A percentile compares a stretch with the other conserved stretches of the same genome.
phyloP scores from a whole-genome alignment of 2,113 vertebrate genomes.

The Caretta caretta region DNA sequence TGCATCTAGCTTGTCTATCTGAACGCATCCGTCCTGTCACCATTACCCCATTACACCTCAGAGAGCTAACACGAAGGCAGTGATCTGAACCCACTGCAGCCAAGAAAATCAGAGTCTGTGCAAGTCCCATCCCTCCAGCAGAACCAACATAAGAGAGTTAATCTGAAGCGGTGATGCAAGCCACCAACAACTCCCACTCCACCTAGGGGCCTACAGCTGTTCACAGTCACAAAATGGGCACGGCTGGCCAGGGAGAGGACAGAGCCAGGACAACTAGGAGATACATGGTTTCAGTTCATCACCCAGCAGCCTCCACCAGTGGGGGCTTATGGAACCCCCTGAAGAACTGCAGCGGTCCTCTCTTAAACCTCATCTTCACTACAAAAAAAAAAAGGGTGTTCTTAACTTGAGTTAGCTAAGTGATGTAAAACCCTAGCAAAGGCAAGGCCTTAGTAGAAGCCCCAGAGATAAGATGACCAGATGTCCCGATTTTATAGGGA shows the following conservation, averaged over 20 bases:
- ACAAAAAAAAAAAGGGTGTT: neutral
- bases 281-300: neutral
- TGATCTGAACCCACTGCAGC: neutral
- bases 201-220: neutral
- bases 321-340: neutral
- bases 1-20: neutral
- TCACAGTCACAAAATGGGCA: neutral
- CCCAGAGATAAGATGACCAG: neutral
- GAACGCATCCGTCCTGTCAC: neutral
- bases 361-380: neutral
- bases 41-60: neutral
- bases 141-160: neutral
- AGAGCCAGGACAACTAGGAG: neutral
- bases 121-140: neutral
- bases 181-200: neutral
- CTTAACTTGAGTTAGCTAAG: neutral
- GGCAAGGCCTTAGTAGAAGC: neutral
- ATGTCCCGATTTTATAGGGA: neutral
- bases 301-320: neutral
- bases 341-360: neutral
- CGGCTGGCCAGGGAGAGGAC: neutral
- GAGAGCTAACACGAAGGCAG: neutral
- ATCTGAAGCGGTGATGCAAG: neutral
- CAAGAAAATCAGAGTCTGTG: neutral
- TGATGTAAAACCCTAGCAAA: neutral